Evolutionary conservation across 2,113 vertebrate genomes (phyloP).

Genomic region (Sinocyclocheilus grahami): DNA sequence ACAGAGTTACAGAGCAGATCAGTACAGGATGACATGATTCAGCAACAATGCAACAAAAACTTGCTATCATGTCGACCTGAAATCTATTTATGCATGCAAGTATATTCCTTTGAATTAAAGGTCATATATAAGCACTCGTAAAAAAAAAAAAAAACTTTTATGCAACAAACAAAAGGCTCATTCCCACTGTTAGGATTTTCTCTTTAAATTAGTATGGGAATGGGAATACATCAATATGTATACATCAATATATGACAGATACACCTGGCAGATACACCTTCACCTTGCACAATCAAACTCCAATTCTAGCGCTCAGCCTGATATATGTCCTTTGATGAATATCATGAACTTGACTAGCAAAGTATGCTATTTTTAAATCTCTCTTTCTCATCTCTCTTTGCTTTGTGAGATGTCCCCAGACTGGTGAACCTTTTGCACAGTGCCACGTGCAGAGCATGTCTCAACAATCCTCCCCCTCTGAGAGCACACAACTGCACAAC

Average conservation of each 20-base stretch:
- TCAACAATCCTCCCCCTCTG: constrained; percentile 25
- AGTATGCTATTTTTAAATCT: constrained; percentile 46
- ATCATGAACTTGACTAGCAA: constrained; percentile 23
- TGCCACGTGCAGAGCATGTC: constrained; percentile 38
- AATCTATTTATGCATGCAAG: neutral
- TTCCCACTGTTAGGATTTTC: neutral
- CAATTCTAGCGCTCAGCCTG: neutral
- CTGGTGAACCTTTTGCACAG: constrained; percentile 38
- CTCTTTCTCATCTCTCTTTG: neutral
- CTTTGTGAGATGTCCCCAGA: constrained; percentile 47
- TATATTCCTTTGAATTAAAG: neutral
- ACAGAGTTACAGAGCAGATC: neutral
- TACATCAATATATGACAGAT: neutral
- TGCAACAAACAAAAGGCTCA: neutral
- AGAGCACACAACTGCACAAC: constrained; percentile 33
- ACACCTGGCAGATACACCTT: neutral
- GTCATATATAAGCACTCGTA: neutral
- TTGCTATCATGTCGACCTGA: neutral
- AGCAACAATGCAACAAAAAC: neutral
- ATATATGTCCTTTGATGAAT: constrained; percentile 9
- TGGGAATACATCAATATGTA: neutral
- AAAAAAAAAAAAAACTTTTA: neutral
- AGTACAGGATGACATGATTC: neutral
- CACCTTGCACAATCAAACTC: neutral
- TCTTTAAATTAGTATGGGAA: neutral